Percentiles rank a stretch among this genome's conserved stretches.
phyloP scores from a whole-genome alignment of 1,140 invertebrate genomes.

The Papilio machaon region DNA sequence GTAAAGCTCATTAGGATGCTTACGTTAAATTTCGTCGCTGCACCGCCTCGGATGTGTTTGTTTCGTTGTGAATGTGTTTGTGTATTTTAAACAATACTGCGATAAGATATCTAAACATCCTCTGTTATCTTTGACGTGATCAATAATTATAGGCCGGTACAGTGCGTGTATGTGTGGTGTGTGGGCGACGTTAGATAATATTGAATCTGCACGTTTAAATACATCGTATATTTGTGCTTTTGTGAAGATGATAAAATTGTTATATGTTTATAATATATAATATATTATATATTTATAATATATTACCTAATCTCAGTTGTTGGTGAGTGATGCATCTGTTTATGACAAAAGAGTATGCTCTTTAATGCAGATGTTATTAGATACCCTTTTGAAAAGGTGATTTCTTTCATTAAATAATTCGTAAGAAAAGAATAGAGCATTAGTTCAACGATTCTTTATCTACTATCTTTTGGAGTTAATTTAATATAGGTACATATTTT shows the following conservation, averaged over 20 bases:
- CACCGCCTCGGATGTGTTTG: constrained; percentile 7
- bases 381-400: too few species aligned
- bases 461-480: neutral
- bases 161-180: constrained; percentile 1
- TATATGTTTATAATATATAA: too few species aligned
- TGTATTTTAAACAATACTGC: constrained; percentile 9
- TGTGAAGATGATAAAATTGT: neutral
- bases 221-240: neutral
- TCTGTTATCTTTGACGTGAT: constrained; percentile 32
- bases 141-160: constrained; percentile 24
- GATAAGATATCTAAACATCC: constrained; percentile 33
- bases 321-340: constrained; percentile 2
- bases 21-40: constrained; percentile 29
- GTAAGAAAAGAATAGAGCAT: neutral
- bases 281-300: too few species aligned
- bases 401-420: neutral
- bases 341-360: neutral
- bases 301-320: neutral
- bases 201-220: neutral
- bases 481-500: neutral
- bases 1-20: constrained; percentile 39
- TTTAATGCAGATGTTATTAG: too few species aligned
- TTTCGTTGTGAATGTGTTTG: constrained; percentile 30
- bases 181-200: constrained; percentile 27
- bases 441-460: neutral